Evolutionary conservation across 2,888 invertebrate species (phyloP), one percentile per base, ranked within the genome.

Genomic region (Biston betularia): DNA sequence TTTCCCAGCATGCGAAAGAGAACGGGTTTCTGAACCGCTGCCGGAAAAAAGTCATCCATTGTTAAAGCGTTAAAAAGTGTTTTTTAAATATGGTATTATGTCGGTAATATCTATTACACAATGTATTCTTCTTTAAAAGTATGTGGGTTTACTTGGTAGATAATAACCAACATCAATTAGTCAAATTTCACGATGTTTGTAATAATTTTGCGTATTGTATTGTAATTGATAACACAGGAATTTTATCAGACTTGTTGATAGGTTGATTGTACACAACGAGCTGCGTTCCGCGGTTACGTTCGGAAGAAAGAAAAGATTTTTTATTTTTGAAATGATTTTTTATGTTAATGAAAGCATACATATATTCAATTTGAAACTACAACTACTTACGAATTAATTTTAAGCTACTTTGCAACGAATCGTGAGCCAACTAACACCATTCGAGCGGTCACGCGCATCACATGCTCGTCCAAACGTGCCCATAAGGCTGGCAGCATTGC

Each of bases 51-150:
- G 40, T 15, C 11, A 15, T 53, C 14, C 40, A 59, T 59, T 58
- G 65, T 65, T 46, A 60, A 9, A 46, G 50, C 55, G 40, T 40
- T 54, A 54, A 54, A 42, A 65, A 65, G 50, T 50, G 24, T 15
- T 57, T 57, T 63, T 63, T 63, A 63, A 63, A 45, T 38, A n/a
- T 5, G 24, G 38, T 49, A 42, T 44, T 24, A 42, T 9, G 9
- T 11, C 24, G 10, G 11, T 50, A 0, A 15, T 58, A 24, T 44
- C 10, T 24, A 24, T 34, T 33, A 49, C 12, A 34, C 12, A 49
- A 49, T 7, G 33, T n/a, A n/a, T n/a, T n/a, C n/a, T n/a, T n/a
- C 11, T 15, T 45, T 45, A 48, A 48, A 10, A 48, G n/a, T n/a
- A n/a, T n/a, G n/a, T n/a, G n/a, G n/a, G n/a, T n/a, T n/a, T n/a